Evolutionary conservation across 2,888 invertebrate genomes (phyloP), one percentile per base, ranked within the genome.

Genomic region (Apodemia zela): DNA sequence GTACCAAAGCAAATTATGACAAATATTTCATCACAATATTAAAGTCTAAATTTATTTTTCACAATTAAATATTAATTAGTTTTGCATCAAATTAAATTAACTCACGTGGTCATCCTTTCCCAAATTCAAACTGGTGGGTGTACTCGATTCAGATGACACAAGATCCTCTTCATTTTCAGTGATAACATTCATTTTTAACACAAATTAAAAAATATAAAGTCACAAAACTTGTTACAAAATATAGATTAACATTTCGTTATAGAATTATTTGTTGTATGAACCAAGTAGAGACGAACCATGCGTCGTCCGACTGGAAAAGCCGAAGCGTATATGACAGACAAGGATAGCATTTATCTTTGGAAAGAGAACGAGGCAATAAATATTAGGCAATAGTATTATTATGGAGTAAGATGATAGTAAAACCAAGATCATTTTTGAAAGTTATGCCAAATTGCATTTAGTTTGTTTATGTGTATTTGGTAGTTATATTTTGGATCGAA

Each of bases 381-480:
- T 54, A 54, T 54, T 54, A 54, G 54, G 54, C 51, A 51, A 51
- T 51, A 8, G 49, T 51, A 18, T 51, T 15, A 25, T 51, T 25
- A 42, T 13, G 18, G 25, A 51, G 51, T 51, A 51, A 51, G 18
- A 51, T 51, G 51, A 51, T 51, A 51, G 51, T 51, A 21, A 25
- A 51, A 21, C 13, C 51, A 51, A 51, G 51, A 25, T 51, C 51
- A 18, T 51, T 51, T 25, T 25, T 25, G 51, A 51, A 51, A 51
- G 13, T 51, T 21, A 51, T 51, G 21, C 4, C 21, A 21, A 51
- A 25, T 13, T 51, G 21, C 4, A 15, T 42, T 42, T 42, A 42
- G 15, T 4, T 15, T 42, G 15, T 42, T 42, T 42, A 42, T 15
- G 42, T 42, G 5, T 15, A 42, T 3, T 42, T 15, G 15, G 15